Evolutionary conservation across 1,140 invertebrate genomes (phyloP).

Genomic region (Harpegnathos saltator): DNA sequence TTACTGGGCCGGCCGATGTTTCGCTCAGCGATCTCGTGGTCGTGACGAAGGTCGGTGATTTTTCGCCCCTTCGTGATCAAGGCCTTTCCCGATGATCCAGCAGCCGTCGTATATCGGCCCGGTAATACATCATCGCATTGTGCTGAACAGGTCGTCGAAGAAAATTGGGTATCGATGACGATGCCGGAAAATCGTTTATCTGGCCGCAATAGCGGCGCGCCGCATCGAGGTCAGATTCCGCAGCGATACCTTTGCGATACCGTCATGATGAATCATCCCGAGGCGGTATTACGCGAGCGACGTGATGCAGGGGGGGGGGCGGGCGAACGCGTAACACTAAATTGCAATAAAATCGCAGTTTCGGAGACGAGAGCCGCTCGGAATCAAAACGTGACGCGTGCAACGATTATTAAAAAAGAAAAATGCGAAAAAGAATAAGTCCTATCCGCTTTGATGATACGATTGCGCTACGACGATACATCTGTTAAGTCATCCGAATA

Average conservation of each 20-base stretch:
- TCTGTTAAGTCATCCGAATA: neutral
- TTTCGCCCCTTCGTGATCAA: neutral
- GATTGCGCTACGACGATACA: neutral
- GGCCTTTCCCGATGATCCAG: slow-evolving; percentile 20
- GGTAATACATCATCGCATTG: slow-evolving; percentile 36
- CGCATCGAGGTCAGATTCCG: slow-evolving; percentile 28
- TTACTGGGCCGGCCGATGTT: slow-evolving; percentile 5
- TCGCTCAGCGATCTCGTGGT: slow-evolving; percentile 9
- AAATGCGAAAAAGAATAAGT: too few relatives aligned
- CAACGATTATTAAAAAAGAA: too few relatives aligned
- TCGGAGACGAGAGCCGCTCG: too few relatives aligned
- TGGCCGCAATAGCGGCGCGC: neutral
- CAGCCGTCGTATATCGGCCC: neutral
- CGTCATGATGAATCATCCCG: slow-evolving; percentile 22
- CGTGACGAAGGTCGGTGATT: slow-evolving; percentile 15
- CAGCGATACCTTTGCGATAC: slow-evolving; percentile 4
- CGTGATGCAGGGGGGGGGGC: neutral
- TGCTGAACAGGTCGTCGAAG: slow-evolving; percentile 26
- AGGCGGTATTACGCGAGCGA: slow-evolving; percentile 1
- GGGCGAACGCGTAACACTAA: too few relatives aligned
- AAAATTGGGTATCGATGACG: slow-evolving; percentile 30
- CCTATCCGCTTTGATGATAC: too few relatives aligned
- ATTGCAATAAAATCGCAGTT: too few relatives aligned
- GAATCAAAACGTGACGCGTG: too few relatives aligned
- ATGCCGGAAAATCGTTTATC: slow-evolving; percentile 35